These are phyloP conservation scores for Trichogramma dendrolimi DNA, from an alignment of 2,888 invertebrate species.

Conservation along the genomic window DNA sequence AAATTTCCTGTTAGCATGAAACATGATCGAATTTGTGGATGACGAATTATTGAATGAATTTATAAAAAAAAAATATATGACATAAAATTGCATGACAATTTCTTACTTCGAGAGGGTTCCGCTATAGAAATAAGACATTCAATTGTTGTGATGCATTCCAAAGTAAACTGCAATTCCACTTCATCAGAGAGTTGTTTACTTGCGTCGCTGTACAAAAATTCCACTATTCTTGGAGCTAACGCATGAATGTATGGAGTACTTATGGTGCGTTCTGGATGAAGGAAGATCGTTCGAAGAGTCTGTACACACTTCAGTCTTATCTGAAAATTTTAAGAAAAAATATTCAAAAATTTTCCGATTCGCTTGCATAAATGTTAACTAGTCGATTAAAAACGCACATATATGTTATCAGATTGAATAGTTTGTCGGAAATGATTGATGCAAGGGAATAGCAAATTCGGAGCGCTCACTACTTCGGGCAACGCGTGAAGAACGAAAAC, in stretches of 20 bases:
- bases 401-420: slow-evolving; percentile 63
- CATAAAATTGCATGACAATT: slow-evolving; percentile 5
- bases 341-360: slow-evolving; percentile 10
- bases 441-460: slow-evolving; percentile 84
- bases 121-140: slow-evolving; percentile 72
- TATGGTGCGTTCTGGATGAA: slow-evolving; percentile 65
- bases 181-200: slow-evolving; percentile 62
- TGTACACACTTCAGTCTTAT: slow-evolving; percentile 76
- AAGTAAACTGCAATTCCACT: slow-evolving; percentile 65
- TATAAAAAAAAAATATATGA: slow-evolving; percentile 3
- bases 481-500: slow-evolving; percentile 83
- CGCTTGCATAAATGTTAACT: slow-evolving; percentile 11
- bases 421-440: slow-evolving; percentile 89
- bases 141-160: slow-evolving; percentile 70
- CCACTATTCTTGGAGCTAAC: slow-evolving; percentile 73
- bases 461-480: slow-evolving; percentile 69
- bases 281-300: slow-evolving; percentile 72
- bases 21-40: slow-evolving; percentile 32
- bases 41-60: slow-evolving; percentile 3
- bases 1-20: slow-evolving; percentile 55
- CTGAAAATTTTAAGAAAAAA: slow-evolving; percentile 45
- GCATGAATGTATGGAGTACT: slow-evolving; percentile 78
- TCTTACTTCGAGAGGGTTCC: slow-evolving; percentile 74
- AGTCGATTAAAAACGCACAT: slow-evolving; percentile 48
- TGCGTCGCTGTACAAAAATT: slow-evolving; percentile 66